Conservation (phyloP, 2,888 invertebrate species). For the Torymus aiolomorphi region DNA sequence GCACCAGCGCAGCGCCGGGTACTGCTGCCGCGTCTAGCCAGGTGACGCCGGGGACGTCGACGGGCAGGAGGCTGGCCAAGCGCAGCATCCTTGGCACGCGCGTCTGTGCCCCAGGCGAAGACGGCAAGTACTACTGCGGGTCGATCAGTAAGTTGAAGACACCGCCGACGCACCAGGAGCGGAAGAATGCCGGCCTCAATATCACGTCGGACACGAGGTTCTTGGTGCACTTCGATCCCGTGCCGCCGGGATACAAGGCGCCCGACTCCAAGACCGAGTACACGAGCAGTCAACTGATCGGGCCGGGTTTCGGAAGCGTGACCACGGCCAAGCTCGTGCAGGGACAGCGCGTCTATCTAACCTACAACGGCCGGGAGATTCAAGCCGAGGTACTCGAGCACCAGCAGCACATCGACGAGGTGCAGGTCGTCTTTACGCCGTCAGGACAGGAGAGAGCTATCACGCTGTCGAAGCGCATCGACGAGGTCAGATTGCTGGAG, state of each 20-base stretch:
- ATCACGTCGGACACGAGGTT: slow-evolving; percentile 88
- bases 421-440: slow-evolving; percentile 84
- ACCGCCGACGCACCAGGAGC: slow-evolving; percentile 81
- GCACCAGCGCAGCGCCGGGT: too few species aligned
- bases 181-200: slow-evolving; percentile 80
- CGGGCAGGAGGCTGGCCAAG: slow-evolving; percentile 95
- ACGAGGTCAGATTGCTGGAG: slow-evolving; percentile 93
- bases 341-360: slow-evolving; percentile 94
- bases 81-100: slow-evolving; percentile 97
- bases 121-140: slow-evolving; percentile 94
- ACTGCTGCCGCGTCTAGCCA: too few species aligned
- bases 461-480: slow-evolving; percentile 89
- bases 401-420: slow-evolving; percentile 87
- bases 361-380: slow-evolving; percentile 95
- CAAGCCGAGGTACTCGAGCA: slow-evolving; percentile 88
- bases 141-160: slow-evolving; percentile 94
- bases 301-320: slow-evolving; percentile 93
- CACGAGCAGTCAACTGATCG: slow-evolving; percentile 90
- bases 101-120: slow-evolving; percentile 93
- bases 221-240: slow-evolving; percentile 87
- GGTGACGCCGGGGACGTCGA: slow-evolving; percentile 78
- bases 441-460: slow-evolving; percentile 86
- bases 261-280: slow-evolving; percentile 80
- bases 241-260: slow-evolving; percentile 66
- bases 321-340: slow-evolving; percentile 85